phyloP scores from a whole-genome alignment of 1,140 invertebrate genomes.

The Aphelinus certus region DNA sequence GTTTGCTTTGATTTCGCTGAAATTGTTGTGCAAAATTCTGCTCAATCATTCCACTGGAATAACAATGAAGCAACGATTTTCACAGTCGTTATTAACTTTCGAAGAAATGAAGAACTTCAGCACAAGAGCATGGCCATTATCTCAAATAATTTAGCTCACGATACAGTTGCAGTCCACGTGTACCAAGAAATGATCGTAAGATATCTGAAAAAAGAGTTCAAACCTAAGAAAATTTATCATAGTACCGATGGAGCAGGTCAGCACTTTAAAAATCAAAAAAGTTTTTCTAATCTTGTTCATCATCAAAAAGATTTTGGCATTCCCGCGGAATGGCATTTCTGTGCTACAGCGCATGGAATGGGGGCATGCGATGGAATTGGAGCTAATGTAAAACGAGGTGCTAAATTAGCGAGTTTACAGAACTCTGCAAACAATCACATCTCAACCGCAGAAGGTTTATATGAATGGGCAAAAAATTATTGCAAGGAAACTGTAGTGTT shows the following conservation, averaged over 20 bases:
- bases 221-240: slow-evolving; percentile 29
- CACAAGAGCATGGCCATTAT: slow-evolving; percentile 25
- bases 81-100: slow-evolving; percentile 21
- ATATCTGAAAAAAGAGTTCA: slow-evolving; percentile 9
- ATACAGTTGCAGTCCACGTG: slow-evolving; percentile 9
- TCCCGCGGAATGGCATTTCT: too few relatives aligned
- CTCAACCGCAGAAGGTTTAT: too few relatives aligned
- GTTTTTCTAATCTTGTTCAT: too few relatives aligned
- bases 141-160: slow-evolving; percentile 20
- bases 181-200: slow-evolving; percentile 32
- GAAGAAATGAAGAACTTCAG: not conserved
- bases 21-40: slow-evolving; percentile 1
- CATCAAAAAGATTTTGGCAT: too few relatives aligned
- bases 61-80: slow-evolving; percentile 35
- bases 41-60: slow-evolving; percentile 24
- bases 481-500: too few relatives aligned
- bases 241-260: slow-evolving; percentile 25
- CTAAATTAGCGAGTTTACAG: too few relatives aligned
- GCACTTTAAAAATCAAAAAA: not conserved
- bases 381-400: too few relatives aligned
- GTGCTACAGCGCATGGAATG: too few relatives aligned
- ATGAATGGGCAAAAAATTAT: too few relatives aligned
- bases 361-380: too few relatives aligned
- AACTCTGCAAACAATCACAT: too few relatives aligned
- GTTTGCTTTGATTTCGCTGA: not conserved